Conservation (phyloP, 2,113 vertebrate genomes). For the Grantiella picta region DNA sequence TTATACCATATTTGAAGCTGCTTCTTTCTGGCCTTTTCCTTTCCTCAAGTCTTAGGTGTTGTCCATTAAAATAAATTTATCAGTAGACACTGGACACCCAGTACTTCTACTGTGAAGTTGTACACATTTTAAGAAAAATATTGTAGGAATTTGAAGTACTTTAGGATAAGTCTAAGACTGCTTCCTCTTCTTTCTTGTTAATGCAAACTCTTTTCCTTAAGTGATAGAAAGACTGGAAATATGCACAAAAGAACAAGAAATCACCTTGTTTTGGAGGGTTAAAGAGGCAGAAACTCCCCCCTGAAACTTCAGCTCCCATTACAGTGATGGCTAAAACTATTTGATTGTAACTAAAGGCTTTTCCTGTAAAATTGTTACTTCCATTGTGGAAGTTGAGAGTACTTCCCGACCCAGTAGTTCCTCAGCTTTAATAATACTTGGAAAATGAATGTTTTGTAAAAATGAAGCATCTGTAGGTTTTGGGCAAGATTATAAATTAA, state of each 20-base stretch:
- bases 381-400: constrained; percentile 54
- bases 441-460: constrained; percentile 59
- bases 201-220: constrained; percentile 74
- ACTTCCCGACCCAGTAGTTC: constrained; percentile 68
- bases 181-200: constrained; percentile 71
- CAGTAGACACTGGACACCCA: constrained; percentile 14
- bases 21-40: constrained; percentile 61
- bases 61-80: constrained; percentile 50
- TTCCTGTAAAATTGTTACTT: constrained; percentile 61
- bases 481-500: constrained; percentile 65
- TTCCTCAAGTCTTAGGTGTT: constrained; percentile 60
- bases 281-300: constrained; percentile 51
- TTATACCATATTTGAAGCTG: constrained; percentile 56
- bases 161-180: constrained; percentile 60
- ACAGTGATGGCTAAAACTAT: constrained; percentile 86
- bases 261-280: constrained; percentile 75
- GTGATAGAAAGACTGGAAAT: constrained; percentile 77
- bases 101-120: constrained; percentile 22
- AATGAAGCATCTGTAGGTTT: constrained; percentile 71
- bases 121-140: constrained; percentile 49
- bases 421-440: constrained; percentile 70
- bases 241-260: constrained; percentile 36
- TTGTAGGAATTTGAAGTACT: constrained; percentile 54
- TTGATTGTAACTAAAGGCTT: constrained; percentile 64
- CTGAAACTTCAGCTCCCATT: constrained; percentile 66